Percentiles rank a stretch among this genome's conserved stretches.
phyloP scores from a whole-genome alignment of 53 echinoderm and acorn worm species.

The Paracentrotus lividus region DNA sequence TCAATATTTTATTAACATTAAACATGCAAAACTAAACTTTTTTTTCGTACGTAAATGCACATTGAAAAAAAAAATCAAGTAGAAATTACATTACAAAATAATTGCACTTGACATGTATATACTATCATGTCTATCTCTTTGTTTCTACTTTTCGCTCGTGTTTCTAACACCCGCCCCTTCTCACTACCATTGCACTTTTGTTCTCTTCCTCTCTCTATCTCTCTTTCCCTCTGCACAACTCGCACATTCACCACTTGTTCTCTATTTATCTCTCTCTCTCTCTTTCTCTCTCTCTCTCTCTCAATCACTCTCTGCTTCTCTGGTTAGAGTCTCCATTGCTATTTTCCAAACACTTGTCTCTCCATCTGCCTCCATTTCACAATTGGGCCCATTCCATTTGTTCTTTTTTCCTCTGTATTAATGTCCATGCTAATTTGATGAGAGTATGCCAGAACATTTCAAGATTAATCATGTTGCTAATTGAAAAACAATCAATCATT shows the following conservation, averaged over 20 bases:
- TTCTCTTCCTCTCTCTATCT: background rate
- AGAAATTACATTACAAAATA: background rate
- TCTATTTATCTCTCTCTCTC: background rate
- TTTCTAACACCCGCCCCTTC: background rate
- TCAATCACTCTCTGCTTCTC: background rate
- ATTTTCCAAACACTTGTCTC: background rate
- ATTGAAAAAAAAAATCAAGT: background rate
- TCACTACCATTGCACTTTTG: background rate
- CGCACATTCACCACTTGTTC: background rate
- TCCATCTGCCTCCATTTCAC: background rate
- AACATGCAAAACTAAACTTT: background rate
- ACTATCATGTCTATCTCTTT: background rate
- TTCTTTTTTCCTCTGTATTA: background rate
- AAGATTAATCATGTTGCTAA: slow-evolving; percentile 50
- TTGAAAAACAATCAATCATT: slow-evolving; percentile 45
- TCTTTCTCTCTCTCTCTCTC: background rate
- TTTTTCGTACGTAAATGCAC: background rate
- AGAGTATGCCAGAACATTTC: slow-evolving; percentile 30
- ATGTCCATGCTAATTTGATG: slow-evolving; percentile 36
- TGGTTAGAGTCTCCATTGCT: background rate
- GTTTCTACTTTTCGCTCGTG: background rate
- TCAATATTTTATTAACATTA: background rate
- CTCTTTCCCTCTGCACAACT: background rate
- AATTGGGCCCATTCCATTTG: background rate
- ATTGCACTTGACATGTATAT: no score